Base-by-base conservation (phyloP, 2,888 invertebrate genomes). In the Limnephilus rhombicus region DNA sequence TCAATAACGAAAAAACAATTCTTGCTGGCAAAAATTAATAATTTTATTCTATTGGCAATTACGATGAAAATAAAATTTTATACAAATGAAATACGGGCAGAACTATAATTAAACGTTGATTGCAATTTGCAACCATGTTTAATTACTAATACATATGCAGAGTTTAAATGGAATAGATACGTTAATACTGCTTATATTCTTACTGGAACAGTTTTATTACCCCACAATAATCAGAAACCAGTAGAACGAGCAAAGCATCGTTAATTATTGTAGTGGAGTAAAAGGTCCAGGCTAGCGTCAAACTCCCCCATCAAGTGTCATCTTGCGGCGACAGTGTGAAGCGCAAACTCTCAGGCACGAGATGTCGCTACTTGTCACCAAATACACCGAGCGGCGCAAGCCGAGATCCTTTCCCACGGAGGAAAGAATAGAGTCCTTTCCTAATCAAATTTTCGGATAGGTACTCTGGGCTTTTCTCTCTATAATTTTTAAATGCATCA, bases 291-390 rank as follows among this genome's bases (percentile, higher is more conserved):
- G 34, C 18, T 82, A 82, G 49, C 49, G 45, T 49, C 29, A 86
- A 80, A 37, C 11, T 37, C 80, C 24, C 88, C 68, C 88, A 89
- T n/a, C 9, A 80, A 68, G 88, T 80, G 88, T 41, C 88, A 89
- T 89, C 88, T 89, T 12, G 34, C 34, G 88, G 88, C 68, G 37
- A 80, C 88, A 80, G 9, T 24, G 13, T n/a, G 88, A 89, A 80
- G 41, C 88, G 4, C 68, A 88, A 53, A 18, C 68, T 34, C 24
- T 89, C 34, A 12, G 37, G 3, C 88, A 34, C 85, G 83, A 91
- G 92, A 92, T 92, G 92, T 92, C 92, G 92, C 92, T 82, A 37
- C 80, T 37, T 89, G 88, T 89, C 88, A 45, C 68, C 87, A 87
- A 87, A 68, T 9, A 34, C 9, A 0, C 34, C 3, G 49, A 29